Conservation (phyloP, 2,888 invertebrate species). For the Chironomus tentans region DNA sequence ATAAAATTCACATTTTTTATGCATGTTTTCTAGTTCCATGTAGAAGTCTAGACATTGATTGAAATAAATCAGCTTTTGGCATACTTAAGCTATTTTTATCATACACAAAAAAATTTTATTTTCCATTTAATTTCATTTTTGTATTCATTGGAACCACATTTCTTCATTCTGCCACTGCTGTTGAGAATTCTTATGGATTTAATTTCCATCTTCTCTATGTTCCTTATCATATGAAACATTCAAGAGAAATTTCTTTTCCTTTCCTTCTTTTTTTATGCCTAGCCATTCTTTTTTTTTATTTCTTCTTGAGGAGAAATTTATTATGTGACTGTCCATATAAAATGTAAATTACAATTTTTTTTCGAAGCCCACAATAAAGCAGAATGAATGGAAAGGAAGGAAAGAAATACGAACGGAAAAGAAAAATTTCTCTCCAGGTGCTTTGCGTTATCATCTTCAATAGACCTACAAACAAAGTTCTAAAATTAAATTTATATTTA, state of each 20-base stretch:
- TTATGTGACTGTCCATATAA: not conserved
- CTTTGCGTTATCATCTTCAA: not conserved
- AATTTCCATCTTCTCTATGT: not conserved
- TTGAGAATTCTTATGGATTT: not conserved
- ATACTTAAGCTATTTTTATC: not conserved
- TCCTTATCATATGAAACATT: slow-evolving; percentile 12
- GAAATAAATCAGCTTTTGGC: slow-evolving; percentile 12
- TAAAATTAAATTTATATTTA: too few species aligned
- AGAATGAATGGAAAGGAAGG: too few species aligned
- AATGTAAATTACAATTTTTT: slow-evolving; percentile 19
- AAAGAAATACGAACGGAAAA: too few species aligned
- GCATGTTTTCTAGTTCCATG: not conserved
- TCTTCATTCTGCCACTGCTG: not conserved
- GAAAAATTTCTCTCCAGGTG: not conserved
- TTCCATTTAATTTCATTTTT: not conserved
- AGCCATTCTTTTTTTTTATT: too few species aligned
- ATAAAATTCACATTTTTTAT: too few species aligned
- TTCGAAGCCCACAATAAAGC: not conserved
- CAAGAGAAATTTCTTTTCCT: not conserved
- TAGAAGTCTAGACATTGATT: not conserved
- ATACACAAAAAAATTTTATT: not conserved
- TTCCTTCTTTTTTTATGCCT: too few species aligned
- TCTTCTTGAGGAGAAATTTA: not conserved
- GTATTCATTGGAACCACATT: slow-evolving; percentile 3
- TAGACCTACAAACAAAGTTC: not conserved